Conservation (phyloP, 2,888 invertebrate species). For the Myopa testacea region DNA sequence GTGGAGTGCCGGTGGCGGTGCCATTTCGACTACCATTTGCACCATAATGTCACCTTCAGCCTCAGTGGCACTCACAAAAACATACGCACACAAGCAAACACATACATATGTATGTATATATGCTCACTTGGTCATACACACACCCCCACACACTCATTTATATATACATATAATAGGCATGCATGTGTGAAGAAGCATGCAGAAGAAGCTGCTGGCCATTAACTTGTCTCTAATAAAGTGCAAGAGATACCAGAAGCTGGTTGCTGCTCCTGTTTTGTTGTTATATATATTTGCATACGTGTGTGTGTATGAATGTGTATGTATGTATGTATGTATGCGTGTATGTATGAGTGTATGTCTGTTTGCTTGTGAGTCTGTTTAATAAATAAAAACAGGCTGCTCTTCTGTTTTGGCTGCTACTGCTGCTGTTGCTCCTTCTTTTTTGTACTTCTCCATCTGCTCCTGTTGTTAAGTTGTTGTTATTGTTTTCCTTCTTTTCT, state of each 20-base stretch:
- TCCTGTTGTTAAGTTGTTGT: not conserved
- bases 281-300: conserved; percentile 16
- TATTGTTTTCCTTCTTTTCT: not conserved
- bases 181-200: not conserved
- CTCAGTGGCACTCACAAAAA: conserved; percentile 18
- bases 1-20: conserved; percentile 51
- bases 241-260: conserved; percentile 37
- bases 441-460: conserved; percentile 23
- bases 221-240: conserved; percentile 45
- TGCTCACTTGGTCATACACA: conserved; percentile 6
- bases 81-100: not conserved
- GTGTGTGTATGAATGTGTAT: conserved; percentile 12
- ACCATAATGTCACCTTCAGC: conserved; percentile 32
- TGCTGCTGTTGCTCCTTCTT: conserved; percentile 35
- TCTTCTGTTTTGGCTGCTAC: conserved; percentile 37
- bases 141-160: not conserved
- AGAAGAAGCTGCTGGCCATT: conserved; percentile 35
- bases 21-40: conserved; percentile 56
- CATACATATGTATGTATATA: not conserved
- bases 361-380: conserved; percentile 28
- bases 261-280: not conserved
- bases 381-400: conserved; percentile 40
- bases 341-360: conserved; percentile 9
- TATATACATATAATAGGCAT: conserved; percentile 51
- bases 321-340: conserved; percentile 1